These are phyloP conservation scores for Nipponacmea schrenckii DNA, from an alignment of 2,888 invertebrate species.

Conservation along the genomic window DNA sequence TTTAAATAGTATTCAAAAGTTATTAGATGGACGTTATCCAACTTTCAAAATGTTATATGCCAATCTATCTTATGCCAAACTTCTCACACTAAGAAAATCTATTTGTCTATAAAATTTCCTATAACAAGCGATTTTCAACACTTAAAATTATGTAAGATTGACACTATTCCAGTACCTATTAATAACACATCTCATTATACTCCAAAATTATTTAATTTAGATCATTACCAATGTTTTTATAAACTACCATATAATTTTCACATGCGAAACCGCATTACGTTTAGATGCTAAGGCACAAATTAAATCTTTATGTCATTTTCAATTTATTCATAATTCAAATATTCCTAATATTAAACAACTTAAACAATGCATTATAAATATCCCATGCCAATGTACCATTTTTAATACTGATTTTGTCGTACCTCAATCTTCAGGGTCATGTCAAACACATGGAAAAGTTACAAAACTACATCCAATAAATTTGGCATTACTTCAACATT, in stretches of 20 bases:
- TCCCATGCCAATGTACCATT: conserved; percentile 2
- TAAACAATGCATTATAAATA: background rate
- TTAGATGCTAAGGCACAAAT: background rate
- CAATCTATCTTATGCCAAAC: conserved; percentile 4
- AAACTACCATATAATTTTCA: background rate
- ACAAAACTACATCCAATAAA: background rate
- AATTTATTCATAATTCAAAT: background rate
- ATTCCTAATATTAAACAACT: background rate
- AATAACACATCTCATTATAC: background rate
- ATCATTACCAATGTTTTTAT: background rate
- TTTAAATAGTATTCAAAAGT: background rate
- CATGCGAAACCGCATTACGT: background rate
- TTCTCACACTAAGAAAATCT: conserved; percentile 10
- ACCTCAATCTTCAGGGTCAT: background rate
- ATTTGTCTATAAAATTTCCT: conserved; percentile 13
- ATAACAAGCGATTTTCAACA: background rate
- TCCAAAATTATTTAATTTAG: background rate
- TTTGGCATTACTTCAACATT: background rate
- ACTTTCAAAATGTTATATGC: conserved; percentile 3
- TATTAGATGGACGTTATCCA: conserved; percentile 8
- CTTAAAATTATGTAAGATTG: conserved; percentile 13
- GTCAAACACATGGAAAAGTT: background rate
- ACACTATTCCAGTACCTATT: conserved; percentile 12
- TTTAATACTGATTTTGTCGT: background rate
- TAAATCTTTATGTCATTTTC: background rate